Base-by-base conservation (phyloP, 23 tunicate species). In the Botrylloides violaceus region DNA sequence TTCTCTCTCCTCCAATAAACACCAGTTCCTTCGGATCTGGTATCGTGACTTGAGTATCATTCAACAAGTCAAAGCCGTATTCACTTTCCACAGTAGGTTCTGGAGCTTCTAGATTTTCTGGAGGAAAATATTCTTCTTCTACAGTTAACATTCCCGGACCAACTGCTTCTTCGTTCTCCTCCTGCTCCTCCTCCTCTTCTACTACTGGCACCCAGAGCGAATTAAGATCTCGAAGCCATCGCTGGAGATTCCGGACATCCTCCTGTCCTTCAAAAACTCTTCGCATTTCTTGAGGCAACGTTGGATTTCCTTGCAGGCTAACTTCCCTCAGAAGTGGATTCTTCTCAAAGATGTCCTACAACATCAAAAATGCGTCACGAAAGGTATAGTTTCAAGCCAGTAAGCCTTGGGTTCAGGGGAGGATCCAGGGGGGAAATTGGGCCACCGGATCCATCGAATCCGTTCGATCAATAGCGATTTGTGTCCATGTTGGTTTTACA, bases 231-330 rank as follows among this genome's bases (percentile, higher is more conserved):
- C 37, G 36, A 36, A 68, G 57, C 37, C 30, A n/a, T 68, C n/a
- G 36, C 6, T 31, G 74, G 25, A 68, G 47, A 68, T 9, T 56
- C 21, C 57, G 56, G 25, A 68, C 37, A 19, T 68, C 74, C n/a
- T 68, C 32, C 65, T 37, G 12, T 39, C 74, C 74, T 37, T 68
- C 74, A 25, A 68, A 68, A 21, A 68, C 74, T 15, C 74, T 36
- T 22, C 74, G 1, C 12, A 68, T 2, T 4, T 68, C 58, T 56
- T 32, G 37, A 18, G 74, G 74, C 37, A 68, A 24, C 6, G 74
- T 68, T 36, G 74, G 74, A 43, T 68, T 68, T 1, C 74, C 74
- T 37, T 43, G 64, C 58, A 68, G 2, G 64, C 74, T 37, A 6
- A 68, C 47, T 68, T 68, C 74, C 37, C 74, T 21, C 1, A 68